Conservation (phyloP, 2,888 invertebrate species). For the Axea sp. region DNA sequence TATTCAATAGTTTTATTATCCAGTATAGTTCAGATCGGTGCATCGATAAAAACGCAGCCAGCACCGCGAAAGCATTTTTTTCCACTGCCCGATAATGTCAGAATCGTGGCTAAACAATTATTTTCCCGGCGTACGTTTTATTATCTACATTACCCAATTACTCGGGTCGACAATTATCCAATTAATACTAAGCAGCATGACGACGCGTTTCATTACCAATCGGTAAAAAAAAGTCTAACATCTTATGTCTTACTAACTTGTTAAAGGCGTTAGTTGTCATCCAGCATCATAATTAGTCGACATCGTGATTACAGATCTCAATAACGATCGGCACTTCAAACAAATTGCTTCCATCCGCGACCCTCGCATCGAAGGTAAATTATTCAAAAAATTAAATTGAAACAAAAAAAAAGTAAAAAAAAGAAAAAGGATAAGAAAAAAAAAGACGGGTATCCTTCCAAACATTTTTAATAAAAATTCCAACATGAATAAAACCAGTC, state of each 20-base stretch:
- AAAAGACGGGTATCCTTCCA: neutral
- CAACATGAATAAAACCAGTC: slow-evolving; percentile 20
- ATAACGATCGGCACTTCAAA: neutral
- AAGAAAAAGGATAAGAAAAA: neutral
- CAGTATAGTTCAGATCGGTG: slow-evolving; percentile 10
- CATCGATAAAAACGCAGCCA: slow-evolving; percentile 8
- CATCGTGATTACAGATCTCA: slow-evolving; percentile 12
- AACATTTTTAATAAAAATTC: slow-evolving; percentile 50
- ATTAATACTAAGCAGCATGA: slow-evolving; percentile 24
- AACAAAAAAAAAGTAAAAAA: neutral
- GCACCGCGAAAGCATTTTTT: neutral
- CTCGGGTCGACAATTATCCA: slow-evolving; percentile 27
- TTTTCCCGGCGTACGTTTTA: slow-evolving; percentile 12
- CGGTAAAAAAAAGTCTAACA: slow-evolving; percentile 30
- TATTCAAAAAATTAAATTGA: neutral
- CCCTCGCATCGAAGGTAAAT: neutral
- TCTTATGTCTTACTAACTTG: slow-evolving; percentile 13
- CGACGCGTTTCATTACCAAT: slow-evolving; percentile 13
- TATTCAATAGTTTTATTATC: neutral
- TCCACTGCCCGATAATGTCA: slow-evolving; percentile 21
- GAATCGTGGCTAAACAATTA: slow-evolving; percentile 36
- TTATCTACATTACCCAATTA: slow-evolving; percentile 39
- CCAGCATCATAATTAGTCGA: slow-evolving; percentile 15
- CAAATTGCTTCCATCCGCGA: neutral
- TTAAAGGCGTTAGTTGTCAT: slow-evolving; percentile 22